These are phyloP conservation scores for Semotilus atromaculatus DNA, from an alignment of 2,797 vertebrate species.

Conservation along the genomic window DNA sequence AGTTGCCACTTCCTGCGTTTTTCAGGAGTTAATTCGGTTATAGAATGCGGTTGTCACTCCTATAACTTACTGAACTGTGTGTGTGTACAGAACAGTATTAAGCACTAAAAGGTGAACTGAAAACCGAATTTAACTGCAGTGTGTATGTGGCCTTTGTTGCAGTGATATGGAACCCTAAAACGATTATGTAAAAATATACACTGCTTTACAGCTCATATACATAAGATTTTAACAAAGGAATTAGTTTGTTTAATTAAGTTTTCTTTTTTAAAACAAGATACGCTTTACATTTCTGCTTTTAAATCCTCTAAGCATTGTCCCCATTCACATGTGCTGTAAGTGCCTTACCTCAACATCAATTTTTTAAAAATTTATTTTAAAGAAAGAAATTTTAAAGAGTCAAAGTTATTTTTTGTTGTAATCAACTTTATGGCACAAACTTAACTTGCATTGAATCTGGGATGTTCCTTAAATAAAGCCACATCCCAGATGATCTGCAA, in stretches of 20 bases:
- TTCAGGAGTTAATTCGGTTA: background rate
- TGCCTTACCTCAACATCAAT: background rate
- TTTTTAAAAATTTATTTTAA: too few species aligned
- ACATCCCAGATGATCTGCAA: slow-evolving; percentile 43
- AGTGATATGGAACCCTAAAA: background rate
- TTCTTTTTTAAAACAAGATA: background rate
- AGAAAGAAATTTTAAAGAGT: too few species aligned
- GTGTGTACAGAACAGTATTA: background rate
- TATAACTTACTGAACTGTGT: background rate
- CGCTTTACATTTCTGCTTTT: background rate
- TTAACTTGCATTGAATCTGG: background rate
- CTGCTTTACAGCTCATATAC: background rate
- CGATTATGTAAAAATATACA: background rate
- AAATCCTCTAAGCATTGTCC: background rate
- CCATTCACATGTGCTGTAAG: background rate
- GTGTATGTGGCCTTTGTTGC: background rate
- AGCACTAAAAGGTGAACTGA: background rate
- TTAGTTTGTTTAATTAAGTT: background rate
- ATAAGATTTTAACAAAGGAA: background rate
- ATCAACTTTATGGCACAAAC: background rate
- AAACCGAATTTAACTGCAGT: background rate
- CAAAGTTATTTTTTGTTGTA: background rate
- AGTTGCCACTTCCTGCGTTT: background rate
- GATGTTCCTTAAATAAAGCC: slow-evolving; percentile 19
- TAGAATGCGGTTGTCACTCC: background rate